Evolutionary conservation across 64 coral and sea anemone genomes (phyloP).

Genomic region (Montipora cactus): DNA sequence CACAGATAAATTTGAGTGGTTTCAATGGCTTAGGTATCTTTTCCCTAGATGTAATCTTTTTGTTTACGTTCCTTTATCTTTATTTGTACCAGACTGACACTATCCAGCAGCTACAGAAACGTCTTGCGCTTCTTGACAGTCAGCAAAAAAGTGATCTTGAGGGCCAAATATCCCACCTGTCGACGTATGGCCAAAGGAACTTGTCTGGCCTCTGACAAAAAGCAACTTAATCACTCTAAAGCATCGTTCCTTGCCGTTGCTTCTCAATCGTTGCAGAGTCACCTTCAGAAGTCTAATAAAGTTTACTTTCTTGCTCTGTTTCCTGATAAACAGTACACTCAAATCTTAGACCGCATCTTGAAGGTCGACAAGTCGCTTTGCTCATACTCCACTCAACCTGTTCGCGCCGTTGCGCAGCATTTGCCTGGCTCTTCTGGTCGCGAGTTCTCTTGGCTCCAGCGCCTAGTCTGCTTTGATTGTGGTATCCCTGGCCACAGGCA

Average conservation of each 20-base stretch:
- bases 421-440: neutral
- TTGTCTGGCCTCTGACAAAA: neutral
- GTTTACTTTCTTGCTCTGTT: conserved; percentile 3
- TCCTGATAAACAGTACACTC: conserved; percentile 11
- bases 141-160: neutral
- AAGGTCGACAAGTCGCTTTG: conserved; percentile 35
- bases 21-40: too few species aligned
- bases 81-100: too few species aligned
- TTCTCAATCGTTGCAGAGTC: neutral
- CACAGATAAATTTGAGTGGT: too few species aligned
- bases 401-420: neutral
- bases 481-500: neutral
- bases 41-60: too few species aligned
- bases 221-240: neutral
- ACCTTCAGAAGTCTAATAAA: neutral
- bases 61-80: too few species aligned
- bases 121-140: neutral
- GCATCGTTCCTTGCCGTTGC: neutral
- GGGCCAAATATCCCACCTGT: neutral
- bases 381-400: neutral
- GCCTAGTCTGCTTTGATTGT: neutral
- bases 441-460: neutral
- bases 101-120: neutral
- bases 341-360: conserved; percentile 28
- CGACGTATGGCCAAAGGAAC: neutral